These are phyloP conservation scores for Manduca sexta DNA, from an alignment of 1,140 invertebrate genomes.

Conservation along the genomic window DNA sequence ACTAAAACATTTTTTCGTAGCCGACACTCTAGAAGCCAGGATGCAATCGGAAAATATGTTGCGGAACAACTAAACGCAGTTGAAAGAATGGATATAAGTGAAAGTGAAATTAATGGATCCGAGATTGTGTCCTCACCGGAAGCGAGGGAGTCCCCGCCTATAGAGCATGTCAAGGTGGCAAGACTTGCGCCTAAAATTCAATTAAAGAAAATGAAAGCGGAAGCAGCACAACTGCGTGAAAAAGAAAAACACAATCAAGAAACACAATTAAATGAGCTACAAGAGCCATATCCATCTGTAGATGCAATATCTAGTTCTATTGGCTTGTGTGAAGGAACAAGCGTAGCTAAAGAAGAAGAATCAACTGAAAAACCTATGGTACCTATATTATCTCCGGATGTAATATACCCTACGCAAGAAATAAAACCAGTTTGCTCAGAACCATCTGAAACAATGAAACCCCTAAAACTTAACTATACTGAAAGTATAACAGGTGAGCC, in stretches of 20 bases:
- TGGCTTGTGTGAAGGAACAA: too few species aligned
- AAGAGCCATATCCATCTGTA: constrained; percentile 5
- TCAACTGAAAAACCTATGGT: background rate
- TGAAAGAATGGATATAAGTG: constrained; percentile 52
- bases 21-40: constrained; percentile 70
- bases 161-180: constrained; percentile 57
- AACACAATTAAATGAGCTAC: constrained; percentile 1
- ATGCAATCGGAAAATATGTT: constrained; percentile 72
- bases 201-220: constrained; percentile 68
- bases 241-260: constrained; percentile 41
- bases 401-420: constrained; percentile 33
- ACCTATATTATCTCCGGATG: constrained; percentile 10
- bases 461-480: background rate
- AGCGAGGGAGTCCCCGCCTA: constrained; percentile 46
- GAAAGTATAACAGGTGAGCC: too few species aligned
- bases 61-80: constrained; percentile 64
- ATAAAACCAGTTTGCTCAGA: constrained; percentile 29
- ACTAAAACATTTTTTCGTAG: constrained; percentile 73
- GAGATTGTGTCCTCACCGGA: constrained; percentile 44
- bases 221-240: constrained; percentile 47
- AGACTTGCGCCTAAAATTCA: constrained; percentile 68
- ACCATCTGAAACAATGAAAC: constrained; percentile 2
- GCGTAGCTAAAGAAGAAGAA: background rate
- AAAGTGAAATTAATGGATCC: constrained; percentile 52
- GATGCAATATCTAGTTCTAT: background rate